Base-by-base conservation (phyloP, 30 jellyfish, hydroid and myxozoan genomes). In the Rhopilema esculentum region DNA sequence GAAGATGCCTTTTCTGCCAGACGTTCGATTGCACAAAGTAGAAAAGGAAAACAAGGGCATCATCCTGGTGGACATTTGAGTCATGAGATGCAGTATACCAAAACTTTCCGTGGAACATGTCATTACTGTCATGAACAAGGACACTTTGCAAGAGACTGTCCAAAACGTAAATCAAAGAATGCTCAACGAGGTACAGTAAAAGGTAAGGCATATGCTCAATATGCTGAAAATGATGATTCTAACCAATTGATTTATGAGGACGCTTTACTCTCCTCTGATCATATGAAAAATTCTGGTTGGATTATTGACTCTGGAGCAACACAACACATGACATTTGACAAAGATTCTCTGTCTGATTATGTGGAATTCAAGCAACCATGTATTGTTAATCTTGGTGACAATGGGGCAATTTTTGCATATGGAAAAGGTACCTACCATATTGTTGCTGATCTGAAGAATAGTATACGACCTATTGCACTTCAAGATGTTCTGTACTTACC, bases 251-350 rank as follows among this genome's bases (percentile, higher is more conserved):
- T 40, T 19, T 21, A 79, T 64, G 90, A 66, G 83, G 91, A 81
- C 69, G 86, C 79, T 1, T 29, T 71, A 50, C 20, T 53, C 23
- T 28, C 86, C 73, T 16, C 70, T 73, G 92, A 51, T 69, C 80
- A 51, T 30, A 63, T 69, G 4, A 49, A 73, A 68, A 73, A 61
- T 83, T 73, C 66, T 81, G 91, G 76, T 8, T 81, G 82, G 91
- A 81, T 81, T 30, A 81, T 69, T 30, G 83, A 81, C 74, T 81
- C 91, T 30, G 91, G 83, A 69, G 91, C 91, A 6, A 30, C 80
- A 28, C 77, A 79, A 63, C 92, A 68, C 77, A 83, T 83, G 92
- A 83, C 85, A n/a, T 69, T 69, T 69, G 85, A 68, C 65, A 83
- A 72, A 32, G 92, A 83, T 83, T 52, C 85, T 26, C 62, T 69